Percentiles rank a stretch among this genome's conserved stretches.
Evolutionary conservation across 2,797 vertebrate species (phyloP).

Genomic region (Dromococcyx pavoninus): DNA sequence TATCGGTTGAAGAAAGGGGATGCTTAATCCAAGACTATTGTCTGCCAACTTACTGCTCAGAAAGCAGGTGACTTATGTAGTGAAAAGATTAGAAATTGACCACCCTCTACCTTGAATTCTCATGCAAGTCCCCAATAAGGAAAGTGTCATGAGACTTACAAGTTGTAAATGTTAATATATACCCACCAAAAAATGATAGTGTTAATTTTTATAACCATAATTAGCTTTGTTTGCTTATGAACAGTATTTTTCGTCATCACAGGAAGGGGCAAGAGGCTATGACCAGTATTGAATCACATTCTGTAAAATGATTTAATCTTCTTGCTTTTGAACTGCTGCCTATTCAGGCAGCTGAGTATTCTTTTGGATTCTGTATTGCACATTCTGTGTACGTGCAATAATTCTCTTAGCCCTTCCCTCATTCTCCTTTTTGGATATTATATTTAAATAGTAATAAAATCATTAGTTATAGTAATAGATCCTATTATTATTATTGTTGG

Average conservation of each 20-base stretch:
- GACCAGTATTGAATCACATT: background rate
- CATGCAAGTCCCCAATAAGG: background rate
- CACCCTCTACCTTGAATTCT: background rate
- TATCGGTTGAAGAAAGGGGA: background rate
- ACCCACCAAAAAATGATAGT: background rate
- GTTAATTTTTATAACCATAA: background rate
- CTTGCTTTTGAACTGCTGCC: background rate
- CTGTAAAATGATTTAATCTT: background rate
- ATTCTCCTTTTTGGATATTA: rapidly evolving
- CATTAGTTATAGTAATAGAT: background rate
- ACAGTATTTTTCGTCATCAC: too few relatives aligned
- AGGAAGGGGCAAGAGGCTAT: background rate
- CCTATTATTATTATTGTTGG: background rate
- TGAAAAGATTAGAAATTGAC: background rate
- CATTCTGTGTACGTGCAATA: background rate
- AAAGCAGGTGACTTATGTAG: background rate
- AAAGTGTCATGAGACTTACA: background rate
- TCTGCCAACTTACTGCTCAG: background rate
- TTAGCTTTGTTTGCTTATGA: background rate
- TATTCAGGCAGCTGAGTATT: background rate
- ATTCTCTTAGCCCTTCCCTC: background rate
- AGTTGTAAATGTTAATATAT: background rate
- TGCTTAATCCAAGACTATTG: background rate
- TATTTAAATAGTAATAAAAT: background rate
- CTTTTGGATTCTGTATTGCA: background rate